Evolutionary conservation across 2,113 vertebrate genomes (phyloP), one percentile per base, ranked within the genome.

Genomic region (Myocastor coypus): DNA sequence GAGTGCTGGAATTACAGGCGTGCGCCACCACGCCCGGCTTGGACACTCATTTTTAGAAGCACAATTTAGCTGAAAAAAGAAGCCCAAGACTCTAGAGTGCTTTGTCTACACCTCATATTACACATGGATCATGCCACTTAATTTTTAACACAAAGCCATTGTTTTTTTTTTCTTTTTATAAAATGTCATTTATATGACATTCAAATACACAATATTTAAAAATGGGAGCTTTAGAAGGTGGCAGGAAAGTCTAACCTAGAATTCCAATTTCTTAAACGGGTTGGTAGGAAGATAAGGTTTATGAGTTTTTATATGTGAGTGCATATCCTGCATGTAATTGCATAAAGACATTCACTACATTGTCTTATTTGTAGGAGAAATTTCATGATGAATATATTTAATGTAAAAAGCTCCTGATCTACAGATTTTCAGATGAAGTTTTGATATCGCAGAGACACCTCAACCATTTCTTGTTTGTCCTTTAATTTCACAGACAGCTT

Each of bases 401-500:
- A 86, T 83, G 19, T 92, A 63, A 85, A 55, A 83, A 66, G 69
- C 37, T 2, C 32, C 9, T 52, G 46, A 91, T 89, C 42, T 73
- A 91, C 4, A 83, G 57, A 59, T 92, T 92, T 87, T 94, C 77
- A 97, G 96, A 94, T 98, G 99, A 99, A 99, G 94, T 97, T 98
- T 96, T 96, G 98, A 94, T 98, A 99, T 32, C 98, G 97, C n/a
- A 98, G 97, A 96, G 99, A 98, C 55, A 98, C 99, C 75, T 99
- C 98, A 96, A 99, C 98, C 97, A 99, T 98, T 94, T 96, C 88
- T 89, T 99, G 99, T 97, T 99, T 46, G 46, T 46, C 99, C 96
- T 99, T 99, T 95, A 98, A 98, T 97, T 99, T 99, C 97, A 98
- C 98, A 52, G 98, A 97, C 97, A 99, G 99, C 77, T 98, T 98